Evolutionary conservation across 2,113 vertebrate genomes (phyloP), one percentile per base, ranked within the genome.

Genomic region (Pterophyllum scalare): DNA sequence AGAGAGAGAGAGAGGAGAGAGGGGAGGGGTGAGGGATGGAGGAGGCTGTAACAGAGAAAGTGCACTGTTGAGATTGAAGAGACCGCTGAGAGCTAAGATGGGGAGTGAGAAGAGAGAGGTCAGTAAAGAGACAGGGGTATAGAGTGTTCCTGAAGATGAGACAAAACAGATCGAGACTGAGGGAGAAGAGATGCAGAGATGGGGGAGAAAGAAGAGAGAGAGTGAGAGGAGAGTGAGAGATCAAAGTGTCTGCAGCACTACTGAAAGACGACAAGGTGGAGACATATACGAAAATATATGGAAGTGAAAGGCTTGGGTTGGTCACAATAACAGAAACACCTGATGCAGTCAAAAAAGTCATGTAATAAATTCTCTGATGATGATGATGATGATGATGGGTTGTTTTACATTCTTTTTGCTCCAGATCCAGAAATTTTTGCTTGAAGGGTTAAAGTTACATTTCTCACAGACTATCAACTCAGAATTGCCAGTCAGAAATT

Each of bases 31-130:
- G 6, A 13, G 46, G 19, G 58, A 46, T 5, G 19, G 24, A 57
- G 38, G 70, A n/a, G 35, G 19, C 61, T 60, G 65, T 65, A 59
- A 86, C 75, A 78, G 83, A 87, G 80, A 84, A 61, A 79, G 88
- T 85, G 80, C 67, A 80, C 80, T 85, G 81, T 84, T 4, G 70
- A 92, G 87, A 92, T 81, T 91, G 90, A 89, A 83, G 83, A 88
- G 79, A 84, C 75, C 15, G 24, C 87, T 81, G 78, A 84, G 87
- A 87, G 87, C 75, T 35, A 57, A 89, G 87, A 88, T 87, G 76
- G 75, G 40, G 74, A 81, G 84, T 56, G 77, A 80, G 81, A 81
- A 28, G 57, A 83, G 87, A 88, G 87, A 86, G 88, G 91, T 91
- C 87, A 84, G 78, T 72, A 57, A 85, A 86, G 87, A 92, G 88